A percentile compares a stretch with the other conserved stretches of the same genome.
Evolutionary conservation across 2,888 invertebrate species (phyloP).

Genomic region (Coecobrya sp.): DNA sequence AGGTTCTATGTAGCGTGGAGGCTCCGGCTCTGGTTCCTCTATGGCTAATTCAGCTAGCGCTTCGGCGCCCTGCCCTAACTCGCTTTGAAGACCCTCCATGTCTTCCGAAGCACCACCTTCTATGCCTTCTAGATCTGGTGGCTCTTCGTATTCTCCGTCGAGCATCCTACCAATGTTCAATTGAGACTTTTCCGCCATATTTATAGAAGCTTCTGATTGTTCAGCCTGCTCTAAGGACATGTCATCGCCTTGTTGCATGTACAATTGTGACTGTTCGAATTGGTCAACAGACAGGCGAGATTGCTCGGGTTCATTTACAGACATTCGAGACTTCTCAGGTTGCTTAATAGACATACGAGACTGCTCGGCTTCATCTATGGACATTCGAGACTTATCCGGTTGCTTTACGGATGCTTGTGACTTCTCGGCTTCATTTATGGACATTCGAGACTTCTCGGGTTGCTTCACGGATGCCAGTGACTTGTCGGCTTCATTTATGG

Average conservation of each 20-base stretch:
- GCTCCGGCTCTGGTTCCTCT: slow-evolving; percentile 60
- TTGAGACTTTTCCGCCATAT: not conserved
- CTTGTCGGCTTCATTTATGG: not conserved
- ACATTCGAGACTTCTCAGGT: not conserved
- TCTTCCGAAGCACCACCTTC: too few species aligned
- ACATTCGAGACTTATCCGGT: too few species aligned
- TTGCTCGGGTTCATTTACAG: not conserved
- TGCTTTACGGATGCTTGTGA: too few species aligned
- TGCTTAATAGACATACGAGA: not conserved
- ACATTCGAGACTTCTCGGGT: too few species aligned
- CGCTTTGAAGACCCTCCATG: too few species aligned
- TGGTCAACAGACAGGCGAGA: not conserved
- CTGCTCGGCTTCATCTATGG: too few species aligned
- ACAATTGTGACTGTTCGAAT: not conserved
- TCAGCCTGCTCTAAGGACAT: not conserved
- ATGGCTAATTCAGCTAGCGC: too few species aligned
- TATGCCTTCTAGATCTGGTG: not conserved
- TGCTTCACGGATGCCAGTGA: too few species aligned
- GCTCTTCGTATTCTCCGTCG: not conserved
- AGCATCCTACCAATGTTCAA: too few species aligned
- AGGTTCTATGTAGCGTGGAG: slow-evolving; percentile 48
- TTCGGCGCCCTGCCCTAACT: not conserved
- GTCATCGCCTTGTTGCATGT: not conserved
- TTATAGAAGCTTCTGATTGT: not conserved
- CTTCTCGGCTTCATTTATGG: too few species aligned